Evolutionary conservation across 2,888 invertebrate species (phyloP).

Genomic region (Caenorhabditis angaria): DNA sequence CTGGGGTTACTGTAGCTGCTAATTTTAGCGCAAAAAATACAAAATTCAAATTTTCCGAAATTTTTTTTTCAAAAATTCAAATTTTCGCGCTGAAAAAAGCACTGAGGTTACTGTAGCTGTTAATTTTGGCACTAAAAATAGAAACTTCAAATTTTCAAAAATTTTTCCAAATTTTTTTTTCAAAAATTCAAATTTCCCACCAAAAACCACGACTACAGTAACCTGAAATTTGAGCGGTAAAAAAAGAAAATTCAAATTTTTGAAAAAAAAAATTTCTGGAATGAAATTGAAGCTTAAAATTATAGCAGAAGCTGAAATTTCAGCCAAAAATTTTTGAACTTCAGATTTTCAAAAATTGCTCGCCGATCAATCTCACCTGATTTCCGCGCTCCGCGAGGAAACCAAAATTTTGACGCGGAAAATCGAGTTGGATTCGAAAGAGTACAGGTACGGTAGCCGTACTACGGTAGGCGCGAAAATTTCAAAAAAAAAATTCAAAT

Average conservation of each 20-base stretch:
- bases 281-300: too few relatives aligned
- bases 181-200: background rate
- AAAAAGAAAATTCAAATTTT: too few relatives aligned
- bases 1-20: background rate
- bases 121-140: too few relatives aligned
- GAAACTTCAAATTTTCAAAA: too few relatives aligned
- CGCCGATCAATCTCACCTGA: constrained; percentile 52
- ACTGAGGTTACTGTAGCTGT: too few relatives aligned
- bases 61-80: too few relatives aligned
- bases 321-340: constrained; percentile 8
- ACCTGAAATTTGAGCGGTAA: constrained; percentile 1
- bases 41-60: too few relatives aligned
- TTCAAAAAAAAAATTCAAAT: constrained; percentile 3
- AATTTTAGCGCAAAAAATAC: background rate
- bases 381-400: constrained; percentile 50
- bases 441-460: constrained; percentile 43
- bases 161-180: background rate
- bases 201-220: background rate
- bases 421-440: constrained; percentile 41
- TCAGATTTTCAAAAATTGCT: constrained; percentile 47
- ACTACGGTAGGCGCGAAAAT: background rate
- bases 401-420: constrained; percentile 45
- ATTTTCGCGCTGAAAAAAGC: too few relatives aligned
- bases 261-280: background rate
- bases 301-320: too few relatives aligned